These are phyloP conservation scores for Meiosimyza decipiens DNA, from an alignment of 2,888 invertebrate genomes.

Conservation along the genomic window DNA sequence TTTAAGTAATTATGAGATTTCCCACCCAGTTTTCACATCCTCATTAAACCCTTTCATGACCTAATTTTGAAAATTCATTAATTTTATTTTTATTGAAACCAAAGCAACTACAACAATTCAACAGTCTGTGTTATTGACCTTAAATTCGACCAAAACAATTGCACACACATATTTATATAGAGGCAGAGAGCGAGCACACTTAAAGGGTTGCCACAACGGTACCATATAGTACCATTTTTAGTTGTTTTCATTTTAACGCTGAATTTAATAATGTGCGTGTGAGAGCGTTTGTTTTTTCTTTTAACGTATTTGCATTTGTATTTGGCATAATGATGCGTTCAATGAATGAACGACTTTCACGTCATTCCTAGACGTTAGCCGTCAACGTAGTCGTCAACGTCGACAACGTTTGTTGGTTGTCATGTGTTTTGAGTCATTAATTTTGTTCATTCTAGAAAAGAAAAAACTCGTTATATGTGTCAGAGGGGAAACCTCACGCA, in stretches of 20 bases:
- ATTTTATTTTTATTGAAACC: conserved; percentile 26
- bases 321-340: not conserved
- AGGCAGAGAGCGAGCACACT: not conserved
- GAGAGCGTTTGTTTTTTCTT: not conserved
- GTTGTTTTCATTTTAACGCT: not conserved
- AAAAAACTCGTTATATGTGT: conserved; percentile 55
- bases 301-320: not conserved
- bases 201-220: conserved; percentile 27
- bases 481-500: conserved; percentile 44
- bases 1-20: not conserved
- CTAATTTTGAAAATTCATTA: conserved; percentile 26
- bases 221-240: not conserved
- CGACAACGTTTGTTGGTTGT: conserved; percentile 6
- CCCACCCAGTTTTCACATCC: conserved; percentile 30
- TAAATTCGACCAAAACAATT: conserved; percentile 27
- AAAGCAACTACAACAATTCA: conserved; percentile 14
- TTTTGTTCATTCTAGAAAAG: conserved; percentile 51
- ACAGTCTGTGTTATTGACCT: conserved; percentile 19
- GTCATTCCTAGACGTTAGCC: conserved; percentile 25
- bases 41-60: conserved; percentile 20
- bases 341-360: conserved; percentile 35
- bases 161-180: not conserved
- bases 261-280: no score
- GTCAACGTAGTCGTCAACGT: conserved; percentile 2
- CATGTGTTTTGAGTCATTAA: conserved; percentile 57